Percentiles rank a stretch among this genome's conserved stretches.
phyloP scores from a whole-genome alignment of 2,888 invertebrate species.

The Charanyca ferruginea region DNA sequence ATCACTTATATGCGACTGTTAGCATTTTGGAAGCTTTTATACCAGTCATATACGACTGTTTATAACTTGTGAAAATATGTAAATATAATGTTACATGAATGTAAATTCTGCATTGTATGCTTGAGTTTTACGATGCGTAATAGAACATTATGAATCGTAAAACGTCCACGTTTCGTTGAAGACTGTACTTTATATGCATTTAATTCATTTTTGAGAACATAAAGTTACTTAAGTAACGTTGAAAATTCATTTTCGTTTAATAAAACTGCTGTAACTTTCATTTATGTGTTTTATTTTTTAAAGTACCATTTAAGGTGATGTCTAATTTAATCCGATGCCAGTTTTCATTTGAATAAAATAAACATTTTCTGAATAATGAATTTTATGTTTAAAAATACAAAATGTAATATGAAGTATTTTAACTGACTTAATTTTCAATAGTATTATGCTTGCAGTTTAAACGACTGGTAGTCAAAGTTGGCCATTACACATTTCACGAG shows the following conservation, averaged over 20 bases:
- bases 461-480: not conserved
- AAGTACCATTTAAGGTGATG: not conserved
- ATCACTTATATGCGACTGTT: too few species aligned
- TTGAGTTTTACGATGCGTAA: slow-evolving; percentile 50
- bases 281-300: slow-evolving; percentile 16
- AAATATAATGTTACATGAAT: slow-evolving; percentile 35
- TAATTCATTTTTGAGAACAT: slow-evolving; percentile 37
- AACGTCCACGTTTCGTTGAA: slow-evolving; percentile 24
- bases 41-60: slow-evolving; percentile 12
- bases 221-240: slow-evolving; percentile 14
- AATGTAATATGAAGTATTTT: not conserved
- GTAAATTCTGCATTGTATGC: slow-evolving; percentile 39
- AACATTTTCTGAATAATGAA: slow-evolving; percentile 6
- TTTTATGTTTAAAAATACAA: not conserved
- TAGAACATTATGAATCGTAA: slow-evolving; percentile 54
- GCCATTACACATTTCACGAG: slow-evolving; percentile 14
- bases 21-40: slow-evolving; percentile 21
- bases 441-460: slow-evolving; percentile 6
- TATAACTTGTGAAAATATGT: slow-evolving; percentile 41
- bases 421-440: not conserved
- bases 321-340: not conserved
- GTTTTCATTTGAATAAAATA: slow-evolving; percentile 13
- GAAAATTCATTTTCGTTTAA: slow-evolving; percentile 19
- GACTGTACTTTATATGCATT: slow-evolving; percentile 33
- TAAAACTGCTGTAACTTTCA: slow-evolving; percentile 6